Conservation (phyloP, 2,113 vertebrate species). For the Scopus umbretta region DNA sequence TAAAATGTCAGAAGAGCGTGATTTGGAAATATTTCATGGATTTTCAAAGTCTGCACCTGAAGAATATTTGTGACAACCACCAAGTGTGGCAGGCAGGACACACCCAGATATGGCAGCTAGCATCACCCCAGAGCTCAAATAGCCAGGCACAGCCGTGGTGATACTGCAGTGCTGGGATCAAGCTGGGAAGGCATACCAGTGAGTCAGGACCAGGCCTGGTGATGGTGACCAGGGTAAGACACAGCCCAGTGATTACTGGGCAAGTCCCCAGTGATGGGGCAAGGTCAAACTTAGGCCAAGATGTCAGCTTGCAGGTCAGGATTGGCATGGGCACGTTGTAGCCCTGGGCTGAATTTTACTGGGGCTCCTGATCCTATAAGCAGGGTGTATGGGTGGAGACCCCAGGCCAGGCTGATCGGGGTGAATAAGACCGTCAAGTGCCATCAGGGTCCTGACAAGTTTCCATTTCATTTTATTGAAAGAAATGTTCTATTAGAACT, state of each 20-base stretch:
- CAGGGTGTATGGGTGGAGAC: not conserved
- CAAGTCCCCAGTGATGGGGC: not conserved
- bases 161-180: not conserved
- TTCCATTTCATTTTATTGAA: not conserved
- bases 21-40: not conserved
- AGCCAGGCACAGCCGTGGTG: accelerated
- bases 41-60: not conserved
- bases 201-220: not conserved
- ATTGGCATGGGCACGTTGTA: not conserved
- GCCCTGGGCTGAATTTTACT: not conserved
- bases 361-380: not conserved
- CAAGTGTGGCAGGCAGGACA: not conserved
- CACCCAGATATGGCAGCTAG: not conserved
- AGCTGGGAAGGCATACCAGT: not conserved
- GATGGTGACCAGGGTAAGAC: not conserved
- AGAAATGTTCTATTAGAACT: not conserved
- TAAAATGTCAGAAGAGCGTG: not conserved
- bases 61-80: not conserved
- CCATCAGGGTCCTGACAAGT: not conserved
- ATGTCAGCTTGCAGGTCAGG: not conserved
- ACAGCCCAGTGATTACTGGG: not conserved
- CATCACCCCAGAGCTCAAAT: not conserved
- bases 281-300: not conserved
- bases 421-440: not conserved
- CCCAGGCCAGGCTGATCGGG: not conserved